phyloP scores from a whole-genome alignment of 2,888 invertebrate species.

The Lymantria monacha region DNA sequence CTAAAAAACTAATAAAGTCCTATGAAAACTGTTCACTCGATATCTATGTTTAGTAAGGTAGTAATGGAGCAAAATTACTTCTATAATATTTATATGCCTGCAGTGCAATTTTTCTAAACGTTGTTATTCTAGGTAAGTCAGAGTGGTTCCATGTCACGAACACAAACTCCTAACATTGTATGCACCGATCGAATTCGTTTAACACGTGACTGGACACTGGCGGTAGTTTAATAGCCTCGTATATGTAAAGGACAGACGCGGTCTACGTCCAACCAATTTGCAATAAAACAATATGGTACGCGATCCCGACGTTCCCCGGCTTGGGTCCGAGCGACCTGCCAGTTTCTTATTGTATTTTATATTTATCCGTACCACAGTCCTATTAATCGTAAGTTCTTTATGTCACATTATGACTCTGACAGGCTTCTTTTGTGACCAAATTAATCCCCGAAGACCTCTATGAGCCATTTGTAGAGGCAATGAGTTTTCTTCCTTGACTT shows the following conservation, averaged over 20 bases:
- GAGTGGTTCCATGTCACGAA: conserved; percentile 46
- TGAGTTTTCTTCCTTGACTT: neutral
- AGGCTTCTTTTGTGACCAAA: conserved; percentile 43
- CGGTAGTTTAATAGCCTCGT: conserved; percentile 78
- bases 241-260: conserved; percentile 80
- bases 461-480: conserved; percentile 7
- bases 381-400: conserved; percentile 60
- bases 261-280: conserved; percentile 80
- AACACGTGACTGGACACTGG: conserved; percentile 77
- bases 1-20: too few relatives aligned
- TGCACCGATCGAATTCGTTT: conserved; percentile 78
- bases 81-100: neutral
- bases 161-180: conserved; percentile 58
- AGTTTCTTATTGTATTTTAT: conserved; percentile 53
- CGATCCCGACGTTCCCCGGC: conserved; percentile 52
- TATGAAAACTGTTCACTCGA: too few relatives aligned
- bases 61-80: too few relatives aligned
- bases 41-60: too few relatives aligned
- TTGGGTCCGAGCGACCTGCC: conserved; percentile 47
- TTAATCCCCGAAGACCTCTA: conserved; percentile 42
- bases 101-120: neutral
- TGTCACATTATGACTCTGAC: conserved; percentile 51
- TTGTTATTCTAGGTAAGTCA: conserved; percentile 31
- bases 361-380: conserved; percentile 53
- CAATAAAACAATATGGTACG: conserved; percentile 80